Conservation (phyloP, 2,797 vertebrate species). For the Sebastes taczanowskii region DNA sequence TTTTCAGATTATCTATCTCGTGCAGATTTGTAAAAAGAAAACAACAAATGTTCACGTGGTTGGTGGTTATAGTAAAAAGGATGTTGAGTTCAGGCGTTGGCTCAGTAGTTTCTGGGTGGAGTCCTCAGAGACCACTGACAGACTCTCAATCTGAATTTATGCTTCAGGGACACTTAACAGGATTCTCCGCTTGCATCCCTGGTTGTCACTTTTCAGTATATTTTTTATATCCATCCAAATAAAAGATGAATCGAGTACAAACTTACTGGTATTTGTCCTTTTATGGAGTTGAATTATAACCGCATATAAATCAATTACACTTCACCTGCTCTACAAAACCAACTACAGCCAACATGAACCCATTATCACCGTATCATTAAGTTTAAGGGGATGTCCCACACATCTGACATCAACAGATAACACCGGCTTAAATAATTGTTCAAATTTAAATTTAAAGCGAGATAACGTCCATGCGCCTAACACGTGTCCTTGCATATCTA, state of each 20-base stretch:
- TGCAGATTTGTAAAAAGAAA: neutral
- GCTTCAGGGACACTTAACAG: neutral
- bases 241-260: neutral
- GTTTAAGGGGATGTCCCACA: neutral
- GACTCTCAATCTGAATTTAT: neutral
- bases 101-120: conserved; percentile 39
- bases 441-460: neutral
- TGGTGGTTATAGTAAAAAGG: conserved; percentile 5
- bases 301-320: neutral
- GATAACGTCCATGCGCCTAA: neutral
- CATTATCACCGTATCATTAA: neutral
- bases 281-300: neutral
- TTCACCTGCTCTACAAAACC: neutral
- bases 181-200: neutral
- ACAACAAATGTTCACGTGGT: neutral
- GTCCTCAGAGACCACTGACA: neutral
- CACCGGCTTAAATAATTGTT: neutral
- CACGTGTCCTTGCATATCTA: conserved; percentile 34
- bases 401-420: neutral
- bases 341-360: neutral
- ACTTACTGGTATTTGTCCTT: neutral
- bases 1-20: no score
- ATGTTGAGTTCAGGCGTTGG: conserved; percentile 35
- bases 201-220: neutral
- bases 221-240: neutral